Evolutionary conservation across 2,113 vertebrate genomes (phyloP).

Genomic region (Leuciscus idus): DNA sequence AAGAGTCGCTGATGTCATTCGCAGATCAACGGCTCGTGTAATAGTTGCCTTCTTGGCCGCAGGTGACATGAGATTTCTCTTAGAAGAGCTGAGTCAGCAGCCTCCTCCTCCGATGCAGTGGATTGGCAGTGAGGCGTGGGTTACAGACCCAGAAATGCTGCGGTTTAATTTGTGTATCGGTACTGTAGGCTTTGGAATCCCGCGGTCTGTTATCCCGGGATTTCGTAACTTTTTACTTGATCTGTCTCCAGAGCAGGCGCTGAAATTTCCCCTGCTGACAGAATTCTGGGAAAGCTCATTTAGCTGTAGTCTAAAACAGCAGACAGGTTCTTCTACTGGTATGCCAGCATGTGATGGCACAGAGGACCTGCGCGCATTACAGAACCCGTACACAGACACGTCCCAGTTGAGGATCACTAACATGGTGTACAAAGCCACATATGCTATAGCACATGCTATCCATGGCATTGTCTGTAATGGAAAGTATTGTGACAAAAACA

Average conservation of each 20-base stretch:
- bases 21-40: constrained; percentile 70
- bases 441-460: constrained; percentile 57
- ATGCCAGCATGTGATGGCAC: constrained; percentile 63
- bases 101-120: constrained; percentile 68
- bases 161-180: constrained; percentile 61
- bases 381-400: constrained; percentile 70
- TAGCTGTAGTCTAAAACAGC: constrained; percentile 61
- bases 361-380: constrained; percentile 63
- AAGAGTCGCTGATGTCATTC: constrained; percentile 71
- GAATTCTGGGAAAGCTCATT: constrained; percentile 76
- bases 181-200: constrained; percentile 68
- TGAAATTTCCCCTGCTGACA: constrained; percentile 60
- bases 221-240: constrained; percentile 70
- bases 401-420: constrained; percentile 71
- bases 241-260: constrained; percentile 55
- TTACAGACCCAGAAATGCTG: constrained; percentile 62
- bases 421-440: constrained; percentile 76
- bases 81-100: constrained; percentile 64
- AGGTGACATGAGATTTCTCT: constrained; percentile 66
- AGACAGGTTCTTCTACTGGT: background rate
- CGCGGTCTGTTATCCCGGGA: constrained; percentile 67
- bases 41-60: constrained; percentile 67
- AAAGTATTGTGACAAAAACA: constrained; percentile 60
- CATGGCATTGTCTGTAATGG: constrained; percentile 63
- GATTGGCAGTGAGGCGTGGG: constrained; percentile 74